A percentile compares a stretch with the other conserved stretches of the same genome.
Evolutionary conservation across 2,888 invertebrate genomes (phyloP).

Genomic region (Amaurobius ferox): DNA sequence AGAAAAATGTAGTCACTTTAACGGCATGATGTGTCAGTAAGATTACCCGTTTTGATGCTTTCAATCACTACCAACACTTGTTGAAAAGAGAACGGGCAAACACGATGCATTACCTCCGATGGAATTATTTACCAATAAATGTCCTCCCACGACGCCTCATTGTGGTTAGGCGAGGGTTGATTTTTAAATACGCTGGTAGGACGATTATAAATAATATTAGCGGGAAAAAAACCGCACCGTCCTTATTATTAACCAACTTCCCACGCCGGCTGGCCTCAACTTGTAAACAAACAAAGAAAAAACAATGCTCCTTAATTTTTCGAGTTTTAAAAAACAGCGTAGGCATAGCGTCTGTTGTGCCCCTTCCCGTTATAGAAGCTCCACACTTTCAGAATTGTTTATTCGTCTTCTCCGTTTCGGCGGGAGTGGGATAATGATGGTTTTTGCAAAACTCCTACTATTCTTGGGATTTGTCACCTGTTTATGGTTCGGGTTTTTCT

Average conservation of each 20-base stretch:
- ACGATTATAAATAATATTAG: conserved; percentile 9
- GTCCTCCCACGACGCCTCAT: neutral
- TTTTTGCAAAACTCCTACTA: conserved; percentile 64
- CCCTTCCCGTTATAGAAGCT: no score
- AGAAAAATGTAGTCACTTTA: no score
- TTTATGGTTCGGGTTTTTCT: conserved; percentile 42
- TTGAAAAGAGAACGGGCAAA: conserved; percentile 1
- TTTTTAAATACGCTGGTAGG: conserved; percentile 2
- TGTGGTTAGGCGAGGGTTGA: conserved; percentile 2
- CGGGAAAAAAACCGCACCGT: neutral
- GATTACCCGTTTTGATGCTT: no score
- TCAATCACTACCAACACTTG: neutral
- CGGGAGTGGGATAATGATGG: conserved; percentile 68
- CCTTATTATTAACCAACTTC: neutral
- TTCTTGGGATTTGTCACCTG: conserved; percentile 63
- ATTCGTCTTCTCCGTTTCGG: neutral
- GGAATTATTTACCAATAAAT: conserved; percentile 14
- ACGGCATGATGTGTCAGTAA: no score
- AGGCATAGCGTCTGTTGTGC: neutral
- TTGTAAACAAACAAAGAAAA: neutral
- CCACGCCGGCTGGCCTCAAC: neutral
- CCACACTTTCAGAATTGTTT: no score
- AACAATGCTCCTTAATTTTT: conserved; percentile 14
- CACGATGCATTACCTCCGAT: neutral
- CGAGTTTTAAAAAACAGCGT: neutral